Evolutionary conservation across 2,113 vertebrate genomes (phyloP), one percentile per base, ranked within the genome.

Genomic region (Platycercus adscitus): DNA sequence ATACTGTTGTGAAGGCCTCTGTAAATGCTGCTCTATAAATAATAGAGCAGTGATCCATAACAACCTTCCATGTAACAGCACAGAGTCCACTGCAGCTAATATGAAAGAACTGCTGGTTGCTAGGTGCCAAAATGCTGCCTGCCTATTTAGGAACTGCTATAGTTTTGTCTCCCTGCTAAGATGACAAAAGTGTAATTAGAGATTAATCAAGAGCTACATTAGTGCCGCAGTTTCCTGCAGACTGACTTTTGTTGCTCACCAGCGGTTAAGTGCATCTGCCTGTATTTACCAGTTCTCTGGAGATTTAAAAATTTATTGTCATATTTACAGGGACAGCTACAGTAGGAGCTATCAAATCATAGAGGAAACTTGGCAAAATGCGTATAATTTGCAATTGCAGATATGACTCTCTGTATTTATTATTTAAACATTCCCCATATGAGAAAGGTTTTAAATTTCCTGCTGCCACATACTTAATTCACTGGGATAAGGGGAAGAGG

Each of bases 141-240:
- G 97, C 96, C 98, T 98, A 98, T 99, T 99, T 98, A 97, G 96
- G 97, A 98, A 98, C 98, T 98, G 98, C 98, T 98, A 98, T 97
- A 98, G 98, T 98, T 98, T 98, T 98, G 97, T 98, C 98, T 99
- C 98, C 98, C 98, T 97, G 98, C 98, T 98, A 99, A 98, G 98
- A 98, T 98, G 98, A 98, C 98, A 98, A 98, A 98, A 98, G 98
- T 98, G 98, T 98, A 99, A 99, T 99, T 99, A 99, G 98, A 98
- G 98, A 98, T 98, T 99, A 99, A 99, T 99, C 98, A 98, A 98
- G 98, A 98, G 98, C 97, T 98, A 97, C 98, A 98, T 98, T 98
- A 98, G 98, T 97, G 97, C 95, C 95, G 92, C 94, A 91, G 97
- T 98, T 98, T 97, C 98, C 98, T 97, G 97, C 97, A 96, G 97